Base-by-base conservation (phyloP, 2,797 vertebrate genomes). In the Holocentrus rufus region DNA sequence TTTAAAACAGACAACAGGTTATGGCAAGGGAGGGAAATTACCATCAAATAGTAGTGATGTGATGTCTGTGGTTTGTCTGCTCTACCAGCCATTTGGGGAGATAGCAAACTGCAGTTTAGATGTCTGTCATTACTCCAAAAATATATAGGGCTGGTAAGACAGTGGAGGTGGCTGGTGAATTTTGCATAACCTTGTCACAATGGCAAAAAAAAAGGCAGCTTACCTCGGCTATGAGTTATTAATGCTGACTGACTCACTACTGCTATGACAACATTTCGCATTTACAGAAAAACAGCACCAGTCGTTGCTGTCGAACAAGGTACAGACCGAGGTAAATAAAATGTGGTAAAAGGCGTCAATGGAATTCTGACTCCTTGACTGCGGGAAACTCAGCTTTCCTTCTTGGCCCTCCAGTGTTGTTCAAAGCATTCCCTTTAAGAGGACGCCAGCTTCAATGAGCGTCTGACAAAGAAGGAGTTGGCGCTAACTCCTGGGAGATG, bases 391-490 rank as follows among this genome's bases (percentile, higher is more conserved):
- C 36, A 58, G 76, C 65, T 65, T 8, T 62, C 75, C 72, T 71
- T 82, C 74, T 74, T 57, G 63, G 69, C 76, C 74, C 74, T 72
- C 64, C 25, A 58, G 83, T 74, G 70, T 83, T 86, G 85, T 87
- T 88, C 77, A 86, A 84, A 84, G 79, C 71, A 46, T 82, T 90
- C 79, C 80, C 79, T 89, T 87, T 84, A 86, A 78, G 86, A 53
- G 56, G 62, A 85, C 82, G 90, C 85, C 92, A 91, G 83, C 76
- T 89, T 87, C 85, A 82, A 85, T 91, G 88, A 90, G 60, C 58
- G 65, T 91, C 90, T 90, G 73, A 55, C 81, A 58, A 69, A 68
- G 60, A 27, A 52, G 25, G 79, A 84, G 86, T 77, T 74, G 69
- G 77, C 58, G 7, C 66, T 17, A 87, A 90, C 85, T 87, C 89